Evolutionary conservation across 1,140 invertebrate species (phyloP), one percentile per base, ranked within the genome.

Genomic region (Elysia chlorotica): DNA sequence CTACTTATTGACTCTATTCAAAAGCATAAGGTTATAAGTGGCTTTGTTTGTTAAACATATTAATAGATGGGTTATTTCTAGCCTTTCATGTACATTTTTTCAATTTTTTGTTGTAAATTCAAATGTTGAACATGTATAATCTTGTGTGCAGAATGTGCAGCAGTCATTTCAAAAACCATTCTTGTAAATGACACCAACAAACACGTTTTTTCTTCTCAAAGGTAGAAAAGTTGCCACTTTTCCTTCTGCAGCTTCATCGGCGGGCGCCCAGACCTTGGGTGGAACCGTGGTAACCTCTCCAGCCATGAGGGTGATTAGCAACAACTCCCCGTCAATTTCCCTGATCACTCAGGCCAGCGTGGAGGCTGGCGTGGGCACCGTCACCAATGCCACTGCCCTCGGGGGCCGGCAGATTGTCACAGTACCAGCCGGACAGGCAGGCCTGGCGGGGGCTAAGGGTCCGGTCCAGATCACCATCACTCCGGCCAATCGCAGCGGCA

Each of bases 401-500:
- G 78, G 75, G 25, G 75, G 77, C 14, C 77, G 80, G 30, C 76
- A 77, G 68, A 76, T 79, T 14, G 68, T 76, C 30, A 74, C 77
- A 28, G 75, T 75, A 5, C 66, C 78, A 23, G 36, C 72, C 30
- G 73, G 66, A 4, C 73, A 69, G 14, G 73, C 73, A 10, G 73
- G 73, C 37, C 35, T 72, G 36, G 19, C 70, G n/a, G 70, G 69
- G 17, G 56, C 70, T 21, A 70, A 73, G 62, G 69, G 79, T 72
- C 82, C 81, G 53, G 81, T 83, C 21, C 80, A 81, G 70, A 82
- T 82, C 36, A 82, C 82, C 23, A 80, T 81, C 33, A 82, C 78
- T 21, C 82, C 81, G 53, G 75, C 79, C 25, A 74, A 67, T 19
- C 38, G 56, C 14, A 71, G 74, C 21, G 41, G 38, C 28, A 71